Evolutionary conservation across 2,113 vertebrate genomes (phyloP), one percentile per base, ranked within the genome.

Genomic region (Microcebus jonahi): DNA sequence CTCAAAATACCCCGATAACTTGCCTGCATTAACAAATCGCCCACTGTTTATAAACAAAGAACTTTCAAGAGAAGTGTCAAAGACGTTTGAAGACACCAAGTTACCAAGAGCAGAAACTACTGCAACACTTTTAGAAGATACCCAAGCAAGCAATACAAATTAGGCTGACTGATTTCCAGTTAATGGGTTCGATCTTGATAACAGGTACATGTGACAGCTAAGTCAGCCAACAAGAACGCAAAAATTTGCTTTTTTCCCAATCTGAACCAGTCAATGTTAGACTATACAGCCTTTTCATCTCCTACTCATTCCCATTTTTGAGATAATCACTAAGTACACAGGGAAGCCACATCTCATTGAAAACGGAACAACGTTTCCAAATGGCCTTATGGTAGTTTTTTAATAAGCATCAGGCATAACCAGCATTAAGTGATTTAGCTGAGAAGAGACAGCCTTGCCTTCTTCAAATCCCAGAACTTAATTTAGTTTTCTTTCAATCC

Each of bases 21-120:
- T 82, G 63, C 10, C 42, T 59, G 55, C 65, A 77, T 85, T 67
- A 70, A 88, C 34, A 77, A 86, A 75, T 9, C 67, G 68, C 34
- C 65, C 87, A 36, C 50, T 59, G 50, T 59, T 76, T 65, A 96
- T 65, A 90, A 92, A 92, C 80, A 89, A 89, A 70, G 14, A 84
- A n/a, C 80, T 67, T 11, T 50, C 48, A 27, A 85, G 71, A 63
- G 55, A 92, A 81, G 86, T 18, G 29, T 36, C 71, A 85, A 61
- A 57, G 45, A 90, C 8, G 5, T 50, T 61, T 85, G 17, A 61
- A 80, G 84, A 96, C 48, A 83, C 8, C 48, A 79, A 88, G 70
- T 82, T 92, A 63, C 61, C 31, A 73, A 61, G 31, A 95, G 31
- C 71, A 96, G 34, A 21, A 75, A 95, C 48, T 59, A 87, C 31